Evolutionary conservation across 2,888 invertebrate species (phyloP).

Genomic region (Synanthedon tipuliformis): DNA sequence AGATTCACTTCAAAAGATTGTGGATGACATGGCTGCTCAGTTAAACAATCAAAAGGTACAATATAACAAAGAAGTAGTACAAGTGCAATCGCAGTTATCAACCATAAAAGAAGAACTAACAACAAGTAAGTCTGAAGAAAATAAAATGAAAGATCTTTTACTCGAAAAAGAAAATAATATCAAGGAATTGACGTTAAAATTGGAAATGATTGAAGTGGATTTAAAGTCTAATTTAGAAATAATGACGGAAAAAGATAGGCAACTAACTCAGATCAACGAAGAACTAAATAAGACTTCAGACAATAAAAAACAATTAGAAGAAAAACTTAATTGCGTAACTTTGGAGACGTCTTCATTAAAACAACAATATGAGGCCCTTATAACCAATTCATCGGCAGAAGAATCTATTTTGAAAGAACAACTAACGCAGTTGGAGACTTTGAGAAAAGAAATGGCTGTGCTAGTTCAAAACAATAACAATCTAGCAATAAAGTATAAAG

Average conservation of each 20-base stretch:
- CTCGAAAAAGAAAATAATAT: slow-evolving; percentile 49
- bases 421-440: slow-evolving; percentile 36
- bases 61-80: slow-evolving; percentile 44
- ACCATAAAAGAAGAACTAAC: slow-evolving; percentile 32
- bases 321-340: slow-evolving; percentile 43
- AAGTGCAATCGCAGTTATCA: slow-evolving; percentile 36
- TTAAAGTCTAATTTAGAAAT: slow-evolving; percentile 55
- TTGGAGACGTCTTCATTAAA: slow-evolving; percentile 43
- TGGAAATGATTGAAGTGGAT: slow-evolving; percentile 59
- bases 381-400: slow-evolving; percentile 51
- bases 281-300: slow-evolving; percentile 47
- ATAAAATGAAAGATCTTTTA: slow-evolving; percentile 24
- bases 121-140: slow-evolving; percentile 35
- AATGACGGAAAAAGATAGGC: slow-evolving; percentile 58
- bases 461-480: slow-evolving; percentile 42
- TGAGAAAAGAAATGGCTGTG: slow-evolving; percentile 39
- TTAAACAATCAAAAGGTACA: slow-evolving; percentile 49
- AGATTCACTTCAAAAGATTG: slow-evolving; percentile 55
- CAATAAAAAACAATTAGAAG: slow-evolving; percentile 58
- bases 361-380: slow-evolving; percentile 53
- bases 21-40: slow-evolving; percentile 55
- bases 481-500: slow-evolving; percentile 36
- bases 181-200: slow-evolving; percentile 49
- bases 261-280: slow-evolving; percentile 46
- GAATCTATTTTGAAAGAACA: slow-evolving; percentile 52